These are phyloP conservation scores for Spodoptera exigua DNA, from an alignment of 2,888 invertebrate species.

Conservation along the genomic window DNA sequence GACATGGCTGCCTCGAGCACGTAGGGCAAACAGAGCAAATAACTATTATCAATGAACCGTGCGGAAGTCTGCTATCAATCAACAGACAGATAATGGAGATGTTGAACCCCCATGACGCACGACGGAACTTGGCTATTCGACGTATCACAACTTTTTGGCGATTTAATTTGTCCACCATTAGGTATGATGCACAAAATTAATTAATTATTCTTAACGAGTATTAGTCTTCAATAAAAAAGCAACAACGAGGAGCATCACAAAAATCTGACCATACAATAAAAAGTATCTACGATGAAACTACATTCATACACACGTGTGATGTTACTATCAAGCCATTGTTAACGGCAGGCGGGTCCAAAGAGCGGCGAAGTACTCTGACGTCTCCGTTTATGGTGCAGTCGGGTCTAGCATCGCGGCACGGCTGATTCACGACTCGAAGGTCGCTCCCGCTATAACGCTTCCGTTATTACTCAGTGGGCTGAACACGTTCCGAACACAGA, in stretches of 20 bases:
- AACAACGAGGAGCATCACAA: too few species aligned
- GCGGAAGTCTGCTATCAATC: conserved; percentile 86
- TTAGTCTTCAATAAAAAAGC: not conserved
- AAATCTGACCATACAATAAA: not conserved
- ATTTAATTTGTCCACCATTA: conserved; percentile 41
- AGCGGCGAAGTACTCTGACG: conserved; percentile 49
- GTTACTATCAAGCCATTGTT: conserved; percentile 24
- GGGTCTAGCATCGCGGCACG: conserved; percentile 58
- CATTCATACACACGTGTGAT: conserved; percentile 17
- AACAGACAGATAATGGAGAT: conserved; percentile 81
- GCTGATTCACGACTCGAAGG: conserved; percentile 77
- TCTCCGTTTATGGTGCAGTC: conserved; percentile 70
- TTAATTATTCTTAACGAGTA: conserved; percentile 17
- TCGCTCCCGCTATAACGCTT: conserved; percentile 74
- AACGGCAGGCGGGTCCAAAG: conserved; percentile 16
- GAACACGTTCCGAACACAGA: conserved; percentile 50
- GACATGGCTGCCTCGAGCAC: conserved; percentile 38
- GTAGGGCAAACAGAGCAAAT: conserved; percentile 73
- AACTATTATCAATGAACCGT: conserved; percentile 70
- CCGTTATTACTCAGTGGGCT: conserved; percentile 64
- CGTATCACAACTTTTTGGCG: conserved; percentile 58
- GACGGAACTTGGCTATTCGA: conserved; percentile 74
- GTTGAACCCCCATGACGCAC: conserved; percentile 77
- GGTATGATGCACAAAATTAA: conserved; percentile 19
- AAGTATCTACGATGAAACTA: conserved; percentile 19